phyloP scores from a whole-genome alignment of 2,888 invertebrate species.

The Tridacna gigas region DNA sequence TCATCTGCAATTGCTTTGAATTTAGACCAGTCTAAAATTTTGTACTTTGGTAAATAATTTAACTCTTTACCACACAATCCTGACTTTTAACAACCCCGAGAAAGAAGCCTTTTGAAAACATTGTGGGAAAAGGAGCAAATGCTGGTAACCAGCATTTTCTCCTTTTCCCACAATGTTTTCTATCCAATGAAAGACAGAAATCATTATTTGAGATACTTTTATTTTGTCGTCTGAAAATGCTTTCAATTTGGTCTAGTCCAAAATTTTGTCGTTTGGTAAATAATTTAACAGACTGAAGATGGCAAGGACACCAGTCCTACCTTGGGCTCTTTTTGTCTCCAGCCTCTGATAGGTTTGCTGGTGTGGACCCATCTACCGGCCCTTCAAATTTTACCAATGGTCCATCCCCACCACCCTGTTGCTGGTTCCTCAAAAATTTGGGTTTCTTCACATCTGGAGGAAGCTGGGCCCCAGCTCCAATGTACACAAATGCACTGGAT shows the following conservation, averaged over 20 bases:
- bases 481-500: constrained; percentile 82
- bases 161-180: neutral
- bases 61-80: too few species aligned
- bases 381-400: constrained; percentile 62
- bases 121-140: neutral
- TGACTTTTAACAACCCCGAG: too few species aligned
- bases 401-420: constrained; percentile 40
- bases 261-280: too few species aligned
- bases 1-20: too few species aligned
- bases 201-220: too few species aligned
- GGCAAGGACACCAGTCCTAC: constrained; percentile 12
- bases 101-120: too few species aligned
- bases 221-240: too few species aligned
- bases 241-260: too few species aligned
- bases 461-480: constrained; percentile 82
- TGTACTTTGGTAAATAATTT: too few species aligned
- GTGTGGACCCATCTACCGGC: constrained; percentile 46
- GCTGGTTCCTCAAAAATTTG: constrained; percentile 60
- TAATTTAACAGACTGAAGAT: too few species aligned
- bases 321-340: constrained; percentile 33
- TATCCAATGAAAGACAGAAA: too few species aligned
- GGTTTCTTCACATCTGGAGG: constrained; percentile 75
- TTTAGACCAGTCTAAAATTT: too few species aligned
- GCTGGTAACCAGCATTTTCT: neutral
- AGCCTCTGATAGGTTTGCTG: constrained; percentile 16